phyloP scores from a whole-genome alignment of 2,888 invertebrate species.

The Meta bourneti region DNA sequence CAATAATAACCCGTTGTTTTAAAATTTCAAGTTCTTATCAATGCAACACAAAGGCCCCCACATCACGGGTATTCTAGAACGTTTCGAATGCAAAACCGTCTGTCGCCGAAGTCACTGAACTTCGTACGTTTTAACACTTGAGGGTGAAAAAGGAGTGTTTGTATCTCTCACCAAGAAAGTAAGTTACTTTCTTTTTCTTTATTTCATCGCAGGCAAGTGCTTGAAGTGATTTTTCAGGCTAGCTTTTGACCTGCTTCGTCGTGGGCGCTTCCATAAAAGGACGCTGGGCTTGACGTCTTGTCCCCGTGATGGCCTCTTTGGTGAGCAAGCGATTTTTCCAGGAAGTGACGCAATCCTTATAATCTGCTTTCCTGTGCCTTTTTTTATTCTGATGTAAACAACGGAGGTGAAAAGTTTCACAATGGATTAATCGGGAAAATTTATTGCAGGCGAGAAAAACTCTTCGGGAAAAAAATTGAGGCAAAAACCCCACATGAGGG shows the following conservation, averaged over 20 bases:
- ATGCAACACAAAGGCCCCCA: too few relatives aligned
- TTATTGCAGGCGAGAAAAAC: neutral
- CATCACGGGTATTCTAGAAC: too few relatives aligned
- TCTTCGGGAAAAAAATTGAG: neutral
- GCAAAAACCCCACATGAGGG: too few relatives aligned
- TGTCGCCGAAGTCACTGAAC: conserved; percentile 9
- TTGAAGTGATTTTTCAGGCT: conserved; percentile 14
- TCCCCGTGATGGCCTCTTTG: neutral
- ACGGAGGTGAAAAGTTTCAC: neutral
- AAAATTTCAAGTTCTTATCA: too few relatives aligned
- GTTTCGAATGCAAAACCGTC: too few relatives aligned
- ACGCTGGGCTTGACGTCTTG: neutral
- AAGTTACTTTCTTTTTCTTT: conserved; percentile 16
- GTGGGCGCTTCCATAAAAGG: conserved; percentile 25
- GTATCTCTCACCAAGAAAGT: neutral
- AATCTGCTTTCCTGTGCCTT: neutral
- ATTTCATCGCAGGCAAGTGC: conserved; percentile 11
- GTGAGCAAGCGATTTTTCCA: neutral
- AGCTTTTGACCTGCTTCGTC: conserved; percentile 5
- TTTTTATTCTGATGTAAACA: neutral
- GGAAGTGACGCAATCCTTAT: neutral
- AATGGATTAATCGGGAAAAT: too few relatives aligned
- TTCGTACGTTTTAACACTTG: conserved; percentile 13
- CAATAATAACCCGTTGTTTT: too few relatives aligned
- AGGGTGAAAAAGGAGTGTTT: neutral